Evolutionary conservation across 2,888 invertebrate species (phyloP), one percentile per base, ranked within the genome.

Genomic region (Endotricha flammealis): DNA sequence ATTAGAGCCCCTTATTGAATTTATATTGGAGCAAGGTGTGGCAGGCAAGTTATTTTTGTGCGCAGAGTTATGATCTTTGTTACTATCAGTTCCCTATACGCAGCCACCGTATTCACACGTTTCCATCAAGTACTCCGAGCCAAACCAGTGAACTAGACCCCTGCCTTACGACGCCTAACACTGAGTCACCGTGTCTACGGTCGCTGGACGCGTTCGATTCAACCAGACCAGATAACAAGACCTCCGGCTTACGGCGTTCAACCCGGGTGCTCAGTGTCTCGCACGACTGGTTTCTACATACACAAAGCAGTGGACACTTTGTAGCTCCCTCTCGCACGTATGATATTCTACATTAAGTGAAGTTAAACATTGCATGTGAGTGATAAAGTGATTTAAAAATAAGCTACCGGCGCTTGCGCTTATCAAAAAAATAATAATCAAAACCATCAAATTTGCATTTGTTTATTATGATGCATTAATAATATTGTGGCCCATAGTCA

Each of bases 401-500:
- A n/a, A n/a, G n/a, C n/a, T n/a, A n/a, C 27, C 27, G 27, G 27
- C 27, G 27, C 12, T 12, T 27, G 12, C 27, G 27, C 27, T 11
- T 25, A 7, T 17, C 17, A n/a, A n/a, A n/a, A n/a, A n/a, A n/a
- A n/a, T n/a, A n/a, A n/a, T n/a, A n/a, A n/a, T n/a, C n/a, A n/a
- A n/a, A n/a, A n/a, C n/a, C n/a, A n/a, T n/a, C n/a, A n/a, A n/a
- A n/a, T n/a, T n/a, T n/a, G n/a, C n/a, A n/a, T n/a, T n/a, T n/a
- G n/a, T n/a, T n/a, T n/a, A n/a, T n/a, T n/a, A n/a, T n/a, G n/a
- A n/a, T n/a, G n/a, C n/a, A n/a, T n/a, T n/a, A n/a, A n/a, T n/a
- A n/a, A n/a, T n/a, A n/a, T n/a, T n/a, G n/a, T n/a, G n/a, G n/a
- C n/a, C n/a, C n/a, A n/a, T n/a, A n/a, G n/a, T n/a, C n/a, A n/a